phyloP scores from a whole-genome alignment of 2,888 invertebrate genomes.

The Macrophya alboannulata region DNA sequence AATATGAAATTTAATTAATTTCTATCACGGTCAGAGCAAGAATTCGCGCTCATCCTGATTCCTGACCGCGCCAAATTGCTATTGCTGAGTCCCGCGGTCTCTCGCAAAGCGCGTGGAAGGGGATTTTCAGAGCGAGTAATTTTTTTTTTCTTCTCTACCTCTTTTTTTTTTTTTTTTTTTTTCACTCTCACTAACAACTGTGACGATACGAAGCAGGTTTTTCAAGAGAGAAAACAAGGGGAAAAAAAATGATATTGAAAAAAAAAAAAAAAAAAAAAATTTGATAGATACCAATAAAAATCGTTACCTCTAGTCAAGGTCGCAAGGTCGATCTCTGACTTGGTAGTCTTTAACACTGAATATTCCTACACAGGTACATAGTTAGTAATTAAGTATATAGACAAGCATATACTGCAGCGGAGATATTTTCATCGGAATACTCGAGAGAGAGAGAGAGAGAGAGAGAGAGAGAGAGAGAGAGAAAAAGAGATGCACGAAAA shows the following conservation, averaged over 20 bases:
- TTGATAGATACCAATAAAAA: not conserved
- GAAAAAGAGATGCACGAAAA: not conserved
- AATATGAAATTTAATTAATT: conserved; percentile 45
- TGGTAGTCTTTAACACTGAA: not conserved
- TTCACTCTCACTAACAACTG: not conserved
- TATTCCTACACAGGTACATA: too few species aligned
- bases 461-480: too few species aligned
- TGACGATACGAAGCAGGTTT: not conserved
- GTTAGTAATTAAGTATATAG: too few species aligned
- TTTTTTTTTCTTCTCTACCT: not conserved
- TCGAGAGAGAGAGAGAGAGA: too few species aligned
- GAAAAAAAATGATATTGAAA: not conserved
- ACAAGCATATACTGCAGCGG: too few species aligned
- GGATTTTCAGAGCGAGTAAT: not conserved
- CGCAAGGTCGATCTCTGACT: not conserved
- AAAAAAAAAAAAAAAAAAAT: not conserved
- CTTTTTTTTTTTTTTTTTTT: not conserved
- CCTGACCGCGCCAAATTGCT: conserved; percentile 25
- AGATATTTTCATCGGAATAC: too few species aligned
- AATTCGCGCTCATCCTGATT: not conserved
- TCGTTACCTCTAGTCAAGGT: not conserved
- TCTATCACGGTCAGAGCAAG: conserved; percentile 24
- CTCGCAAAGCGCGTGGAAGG: not conserved
- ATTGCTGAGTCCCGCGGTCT: not conserved
- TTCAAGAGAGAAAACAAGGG: not conserved